Evolutionary conservation across 2,888 invertebrate genomes (phyloP).

Genomic region (Coenonympha arcania): DNA sequence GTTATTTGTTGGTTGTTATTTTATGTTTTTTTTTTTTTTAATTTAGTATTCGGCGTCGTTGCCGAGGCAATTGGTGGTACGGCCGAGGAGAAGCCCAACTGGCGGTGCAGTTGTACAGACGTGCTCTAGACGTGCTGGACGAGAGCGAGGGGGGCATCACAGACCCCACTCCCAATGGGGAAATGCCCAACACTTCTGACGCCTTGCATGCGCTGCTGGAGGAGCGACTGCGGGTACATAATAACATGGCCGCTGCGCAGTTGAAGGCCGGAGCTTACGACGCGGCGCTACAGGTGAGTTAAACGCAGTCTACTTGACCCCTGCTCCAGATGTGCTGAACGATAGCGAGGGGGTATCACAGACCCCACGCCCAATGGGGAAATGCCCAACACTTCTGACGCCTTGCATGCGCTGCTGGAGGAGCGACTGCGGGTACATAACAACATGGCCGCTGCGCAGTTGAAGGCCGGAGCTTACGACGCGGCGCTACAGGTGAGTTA

Average conservation of each 20-base stretch:
- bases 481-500: constrained; percentile 80
- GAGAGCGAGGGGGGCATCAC: constrained; percentile 79
- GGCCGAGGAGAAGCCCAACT: constrained; percentile 83
- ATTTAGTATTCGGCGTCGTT: constrained; percentile 75
- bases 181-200: constrained; percentile 46
- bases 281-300: constrained; percentile 80
- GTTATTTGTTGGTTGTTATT: too few relatives aligned
- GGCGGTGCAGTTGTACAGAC: constrained; percentile 89
- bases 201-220: constrained; percentile 76
- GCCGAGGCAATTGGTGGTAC: constrained; percentile 94
- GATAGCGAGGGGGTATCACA: constrained; percentile 77
- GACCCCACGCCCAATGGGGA: constrained; percentile 70
- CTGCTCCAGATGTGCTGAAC: constrained; percentile 47
- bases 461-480: constrained; percentile 72
- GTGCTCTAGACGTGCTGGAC: constrained; percentile 87
- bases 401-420: constrained; percentile 75
- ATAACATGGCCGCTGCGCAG: constrained; percentile 94
- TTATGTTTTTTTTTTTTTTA: background rate
- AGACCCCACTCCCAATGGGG: constrained; percentile 68
- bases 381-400: constrained; percentile 44
- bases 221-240: constrained; percentile 87
- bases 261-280: constrained; percentile 90
- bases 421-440: constrained; percentile 89
- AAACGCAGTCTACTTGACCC: background rate
- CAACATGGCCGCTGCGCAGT: constrained; percentile 93